Percentiles rank a stretch among this genome's conserved stretches.
Evolutionary conservation across 2,113 vertebrate genomes (phyloP).

Genomic region (Tenrec ecaudatus): DNA sequence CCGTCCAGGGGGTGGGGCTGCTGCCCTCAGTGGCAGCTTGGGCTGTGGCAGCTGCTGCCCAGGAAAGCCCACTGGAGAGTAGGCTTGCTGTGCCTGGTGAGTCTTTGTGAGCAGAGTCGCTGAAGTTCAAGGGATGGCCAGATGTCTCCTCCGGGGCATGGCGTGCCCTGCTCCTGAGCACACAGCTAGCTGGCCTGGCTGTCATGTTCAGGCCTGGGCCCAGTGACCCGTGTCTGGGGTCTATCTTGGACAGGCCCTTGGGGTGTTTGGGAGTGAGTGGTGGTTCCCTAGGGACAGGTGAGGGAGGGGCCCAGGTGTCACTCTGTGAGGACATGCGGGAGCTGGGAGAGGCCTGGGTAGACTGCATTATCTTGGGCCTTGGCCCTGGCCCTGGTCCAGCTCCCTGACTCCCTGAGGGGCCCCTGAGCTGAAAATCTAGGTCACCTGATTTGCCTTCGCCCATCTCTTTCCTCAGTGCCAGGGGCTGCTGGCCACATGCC

Average conservation of each 20-base stretch:
- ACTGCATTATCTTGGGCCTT: neutral
- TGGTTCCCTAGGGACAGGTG: neutral
- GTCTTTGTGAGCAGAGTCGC: neutral
- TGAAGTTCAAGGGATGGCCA: neutral
- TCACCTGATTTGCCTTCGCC: neutral
- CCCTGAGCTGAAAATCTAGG: neutral
- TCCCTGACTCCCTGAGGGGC: neutral
- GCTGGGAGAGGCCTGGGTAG: neutral
- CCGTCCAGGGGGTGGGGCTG: neutral
- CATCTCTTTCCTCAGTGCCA: neutral
- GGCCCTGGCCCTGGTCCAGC: neutral
- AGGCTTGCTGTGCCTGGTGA: neutral
- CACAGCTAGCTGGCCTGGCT: neutral
- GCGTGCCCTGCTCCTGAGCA: neutral
- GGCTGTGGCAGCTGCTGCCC: neutral
- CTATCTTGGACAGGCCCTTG: neutral
- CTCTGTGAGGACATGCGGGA: neutral
- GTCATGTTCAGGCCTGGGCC: neutral
- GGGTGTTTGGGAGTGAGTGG: neutral
- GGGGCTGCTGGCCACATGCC: constrained; percentile 3
- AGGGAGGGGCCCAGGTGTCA: neutral
- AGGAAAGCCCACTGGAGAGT: neutral
- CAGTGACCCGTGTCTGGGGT: neutral
- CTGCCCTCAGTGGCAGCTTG: neutral
- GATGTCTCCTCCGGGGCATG: neutral